A percentile compares a stretch with the other conserved stretches of the same genome.
phyloP scores from a whole-genome alignment of 2,888 invertebrate species.

The Yponomeuta plumbellus region DNA sequence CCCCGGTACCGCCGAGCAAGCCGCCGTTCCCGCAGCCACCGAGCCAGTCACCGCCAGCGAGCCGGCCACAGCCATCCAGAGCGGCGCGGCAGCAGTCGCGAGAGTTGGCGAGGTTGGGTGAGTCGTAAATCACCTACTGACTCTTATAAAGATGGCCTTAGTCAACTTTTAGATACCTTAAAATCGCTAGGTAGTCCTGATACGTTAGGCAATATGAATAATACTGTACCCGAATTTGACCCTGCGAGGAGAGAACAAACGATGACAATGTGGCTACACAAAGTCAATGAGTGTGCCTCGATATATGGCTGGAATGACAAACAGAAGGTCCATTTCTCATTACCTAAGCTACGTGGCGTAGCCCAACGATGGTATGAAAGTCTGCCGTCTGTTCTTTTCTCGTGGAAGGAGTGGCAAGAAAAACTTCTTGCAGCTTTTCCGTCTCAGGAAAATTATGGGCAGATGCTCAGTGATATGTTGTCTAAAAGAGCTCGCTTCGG shows the following conservation, averaged over 20 bases:
- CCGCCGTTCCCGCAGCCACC: too few relatives aligned
- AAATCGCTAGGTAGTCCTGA: neutral
- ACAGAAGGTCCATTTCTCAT: constrained; percentile 12
- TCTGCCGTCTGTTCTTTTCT: constrained; percentile 15
- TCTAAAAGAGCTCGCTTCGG: constrained; percentile 1
- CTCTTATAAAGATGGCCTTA: neutral
- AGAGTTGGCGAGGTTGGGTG: neutral
- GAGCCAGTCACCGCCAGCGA: too few relatives aligned
- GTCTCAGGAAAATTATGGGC: neutral
- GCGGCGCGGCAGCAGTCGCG: neutral
- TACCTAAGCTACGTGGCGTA: constrained; percentile 19
- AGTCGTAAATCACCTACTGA: neutral
- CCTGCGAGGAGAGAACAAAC: constrained; percentile 17
- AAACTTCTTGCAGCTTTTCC: constrained; percentile 16
- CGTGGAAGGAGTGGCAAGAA: constrained; percentile 20
- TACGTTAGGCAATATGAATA: constrained; percentile 14
- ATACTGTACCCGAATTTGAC: constrained; percentile 19
- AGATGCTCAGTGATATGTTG: constrained; percentile 3
- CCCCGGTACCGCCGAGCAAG: neutral
- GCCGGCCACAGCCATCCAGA: too few relatives aligned
- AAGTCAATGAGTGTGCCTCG: constrained; percentile 18
- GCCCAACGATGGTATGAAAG: constrained; percentile 19
- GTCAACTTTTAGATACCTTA: neutral
- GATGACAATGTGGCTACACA: constrained; percentile 19
- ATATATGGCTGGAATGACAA: constrained; percentile 16